These are phyloP conservation scores for Branchinecta lindahli DNA, from an alignment of 1,140 invertebrate genomes.

Conservation along the genomic window DNA sequence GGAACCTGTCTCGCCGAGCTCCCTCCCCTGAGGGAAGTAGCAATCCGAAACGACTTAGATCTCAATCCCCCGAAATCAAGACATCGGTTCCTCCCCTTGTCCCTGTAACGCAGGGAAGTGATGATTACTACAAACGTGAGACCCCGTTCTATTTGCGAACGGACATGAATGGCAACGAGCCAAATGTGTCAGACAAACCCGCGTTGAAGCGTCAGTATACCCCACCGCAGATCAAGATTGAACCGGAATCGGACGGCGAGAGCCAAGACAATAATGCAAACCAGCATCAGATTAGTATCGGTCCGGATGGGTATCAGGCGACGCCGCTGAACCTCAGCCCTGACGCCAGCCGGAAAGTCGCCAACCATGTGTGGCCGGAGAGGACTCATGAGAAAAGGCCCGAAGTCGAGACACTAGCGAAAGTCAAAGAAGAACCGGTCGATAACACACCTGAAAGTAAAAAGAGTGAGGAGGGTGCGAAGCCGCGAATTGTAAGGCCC, in stretches of 20 bases:
- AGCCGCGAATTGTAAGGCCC: constrained; percentile 12
- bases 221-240: neutral
- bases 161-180: neutral
- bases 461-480: neutral
- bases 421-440: neutral
- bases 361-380: neutral
- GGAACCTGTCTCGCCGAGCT: neutral
- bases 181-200: neutral
- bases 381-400: neutral
- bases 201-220: neutral
- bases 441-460: neutral
- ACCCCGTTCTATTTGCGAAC: neutral
- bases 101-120: neutral
- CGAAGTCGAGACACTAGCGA: neutral
- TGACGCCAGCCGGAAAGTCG: neutral
- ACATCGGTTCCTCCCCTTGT: neutral
- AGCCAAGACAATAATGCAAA: neutral
- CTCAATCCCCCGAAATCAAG: constrained; percentile 2
- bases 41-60: neutral
- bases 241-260: neutral
- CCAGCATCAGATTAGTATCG: neutral
- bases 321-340: neutral
- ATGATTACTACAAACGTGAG: neutral
- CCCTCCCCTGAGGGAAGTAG: neutral
- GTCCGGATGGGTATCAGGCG: constrained; percentile 3